Conservation (phyloP, 2,113 vertebrate genomes). For the Perca fluviatilis region DNA sequence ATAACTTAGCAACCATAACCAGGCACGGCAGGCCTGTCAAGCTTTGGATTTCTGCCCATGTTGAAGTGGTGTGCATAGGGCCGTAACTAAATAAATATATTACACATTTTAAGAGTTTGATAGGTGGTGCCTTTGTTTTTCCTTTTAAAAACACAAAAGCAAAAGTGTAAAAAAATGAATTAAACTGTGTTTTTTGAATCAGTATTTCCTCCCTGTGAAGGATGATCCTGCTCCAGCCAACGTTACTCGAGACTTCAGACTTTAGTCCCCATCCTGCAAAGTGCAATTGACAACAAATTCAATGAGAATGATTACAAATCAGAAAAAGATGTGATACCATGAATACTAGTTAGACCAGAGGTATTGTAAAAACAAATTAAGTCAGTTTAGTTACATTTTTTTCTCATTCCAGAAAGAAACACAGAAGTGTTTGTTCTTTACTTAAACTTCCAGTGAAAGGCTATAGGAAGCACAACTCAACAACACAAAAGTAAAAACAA, state of each 20-base stretch:
- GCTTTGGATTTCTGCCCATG: background rate
- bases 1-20: background rate
- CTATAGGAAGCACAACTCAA: background rate
- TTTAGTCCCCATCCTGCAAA: too few species aligned
- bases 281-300: background rate
- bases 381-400: too few species aligned
- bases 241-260: too few species aligned
- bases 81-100: background rate
- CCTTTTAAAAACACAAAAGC: too few species aligned
- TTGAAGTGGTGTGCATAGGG: background rate
- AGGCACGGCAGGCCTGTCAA: background rate
- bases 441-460: background rate
- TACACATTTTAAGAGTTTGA: background rate
- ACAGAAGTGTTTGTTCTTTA: too few species aligned
- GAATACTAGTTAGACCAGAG: background rate
- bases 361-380: background rate
- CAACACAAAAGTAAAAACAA: background rate
- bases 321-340: background rate
- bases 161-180: too few species aligned
- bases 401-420: too few species aligned
- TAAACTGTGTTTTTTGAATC: too few species aligned
- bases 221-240: too few species aligned
- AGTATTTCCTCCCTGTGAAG: too few species aligned
- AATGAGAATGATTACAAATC: too few species aligned
- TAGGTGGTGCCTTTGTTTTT: too few species aligned